These are phyloP conservation scores for Tragelaphus scriptus DNA, from an alignment of 2,113 vertebrate species.

Conservation along the genomic window DNA sequence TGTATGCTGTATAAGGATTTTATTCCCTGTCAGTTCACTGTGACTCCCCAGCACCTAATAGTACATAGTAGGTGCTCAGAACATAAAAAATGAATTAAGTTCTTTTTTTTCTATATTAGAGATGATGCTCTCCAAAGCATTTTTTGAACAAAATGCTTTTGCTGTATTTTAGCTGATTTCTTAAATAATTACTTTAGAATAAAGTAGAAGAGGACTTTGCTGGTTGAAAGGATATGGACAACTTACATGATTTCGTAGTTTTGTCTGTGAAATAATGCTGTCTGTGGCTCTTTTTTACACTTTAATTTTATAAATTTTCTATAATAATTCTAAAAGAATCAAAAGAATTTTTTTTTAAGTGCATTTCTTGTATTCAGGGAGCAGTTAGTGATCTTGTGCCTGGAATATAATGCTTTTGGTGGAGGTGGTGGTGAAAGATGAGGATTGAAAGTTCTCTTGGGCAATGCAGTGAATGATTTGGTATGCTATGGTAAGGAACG, in stretches of 20 bases:
- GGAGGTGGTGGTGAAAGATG: neutral
- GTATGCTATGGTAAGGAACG: neutral
- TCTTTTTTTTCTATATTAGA: neutral
- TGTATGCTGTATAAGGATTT: neutral
- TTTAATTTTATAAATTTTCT: neutral
- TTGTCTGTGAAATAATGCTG: neutral
- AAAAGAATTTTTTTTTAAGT: neutral
- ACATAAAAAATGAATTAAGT: neutral
- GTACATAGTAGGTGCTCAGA: neutral
- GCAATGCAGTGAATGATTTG: neutral
- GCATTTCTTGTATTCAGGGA: neutral
- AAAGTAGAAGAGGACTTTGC: neutral
- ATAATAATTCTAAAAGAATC: neutral
- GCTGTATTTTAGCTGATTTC: constrained; percentile 2
- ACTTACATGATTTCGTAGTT: neutral
- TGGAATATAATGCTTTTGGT: neutral
- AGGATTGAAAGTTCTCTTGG: neutral
- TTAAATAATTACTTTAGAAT: neutral
- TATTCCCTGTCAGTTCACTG: neutral
- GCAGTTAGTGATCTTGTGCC: neutral
- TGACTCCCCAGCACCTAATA: neutral
- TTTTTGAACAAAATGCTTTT: neutral
- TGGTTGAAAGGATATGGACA: neutral
- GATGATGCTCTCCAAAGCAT: neutral
- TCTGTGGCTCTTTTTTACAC: neutral